These are phyloP conservation scores for Lateolabrax maculatus DNA, from an alignment of 2,797 vertebrate genomes.

Conservation along the genomic window DNA sequence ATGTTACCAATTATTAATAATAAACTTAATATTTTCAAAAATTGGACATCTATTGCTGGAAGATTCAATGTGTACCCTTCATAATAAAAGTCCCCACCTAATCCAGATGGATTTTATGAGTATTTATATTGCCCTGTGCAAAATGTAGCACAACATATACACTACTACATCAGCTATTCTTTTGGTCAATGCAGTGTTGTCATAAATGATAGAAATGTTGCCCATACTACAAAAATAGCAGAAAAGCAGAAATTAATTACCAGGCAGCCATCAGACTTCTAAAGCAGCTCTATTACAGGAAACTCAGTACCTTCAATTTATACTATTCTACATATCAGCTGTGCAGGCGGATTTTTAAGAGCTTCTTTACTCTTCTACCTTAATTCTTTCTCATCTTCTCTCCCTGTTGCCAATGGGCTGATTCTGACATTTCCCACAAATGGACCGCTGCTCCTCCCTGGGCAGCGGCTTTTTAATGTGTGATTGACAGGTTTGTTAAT, in stretches of 20 bases:
- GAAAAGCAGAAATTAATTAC: background rate
- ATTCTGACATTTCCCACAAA: slow-evolving; percentile 32
- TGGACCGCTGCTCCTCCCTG: slow-evolving; percentile 9
- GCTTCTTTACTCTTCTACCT: background rate
- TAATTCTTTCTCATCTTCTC: background rate
- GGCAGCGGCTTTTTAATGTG: background rate
- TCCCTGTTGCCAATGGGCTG: background rate
- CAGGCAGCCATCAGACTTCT: background rate
- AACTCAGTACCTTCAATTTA: background rate
- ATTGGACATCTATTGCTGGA: too few relatives aligned
- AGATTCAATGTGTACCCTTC: background rate
- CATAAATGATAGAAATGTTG: background rate
- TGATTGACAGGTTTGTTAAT: slow-evolving; percentile 22
- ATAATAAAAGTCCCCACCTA: background rate
- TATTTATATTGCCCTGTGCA: background rate
- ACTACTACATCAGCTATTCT: too few relatives aligned
- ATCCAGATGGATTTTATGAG: background rate
- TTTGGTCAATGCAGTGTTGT: background rate
- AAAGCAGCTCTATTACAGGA: background rate
- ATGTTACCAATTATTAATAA: background rate
- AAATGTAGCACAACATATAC: background rate
- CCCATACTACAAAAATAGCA: background rate
- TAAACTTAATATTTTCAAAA: too few relatives aligned
- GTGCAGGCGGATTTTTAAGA: background rate
- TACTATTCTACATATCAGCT: background rate